Evolutionary conservation across 2,888 invertebrate genomes (phyloP).

Genomic region (Ornithoptera alexandrae): DNA sequence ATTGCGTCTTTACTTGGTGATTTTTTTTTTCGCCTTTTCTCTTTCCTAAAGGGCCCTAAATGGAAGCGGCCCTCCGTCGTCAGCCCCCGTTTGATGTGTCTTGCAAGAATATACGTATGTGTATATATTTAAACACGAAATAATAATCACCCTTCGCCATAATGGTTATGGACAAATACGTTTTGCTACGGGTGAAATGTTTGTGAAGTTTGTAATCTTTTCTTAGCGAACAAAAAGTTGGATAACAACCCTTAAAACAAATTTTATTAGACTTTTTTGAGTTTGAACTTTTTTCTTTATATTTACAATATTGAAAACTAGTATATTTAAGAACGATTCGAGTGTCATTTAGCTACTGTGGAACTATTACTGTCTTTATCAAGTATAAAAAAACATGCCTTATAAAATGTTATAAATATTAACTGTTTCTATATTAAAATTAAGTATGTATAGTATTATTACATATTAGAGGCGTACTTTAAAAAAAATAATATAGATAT

Average conservation of each 20-base stretch:
- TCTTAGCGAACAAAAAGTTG: neutral
- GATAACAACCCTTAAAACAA: neutral
- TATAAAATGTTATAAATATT: too few relatives aligned
- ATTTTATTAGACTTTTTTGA: too few relatives aligned
- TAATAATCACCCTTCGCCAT: constrained; percentile 10
- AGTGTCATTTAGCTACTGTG: too few relatives aligned
- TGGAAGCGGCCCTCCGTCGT: constrained; percentile 44
- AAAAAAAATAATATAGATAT: too few relatives aligned
- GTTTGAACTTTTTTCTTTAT: too few relatives aligned
- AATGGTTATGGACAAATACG: constrained; percentile 7
- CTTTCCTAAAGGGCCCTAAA: constrained; percentile 49
- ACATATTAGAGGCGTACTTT: too few relatives aligned
- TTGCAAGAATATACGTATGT: constrained; percentile 47
- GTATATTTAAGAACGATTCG: too few relatives aligned
- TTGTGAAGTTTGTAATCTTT: neutral
- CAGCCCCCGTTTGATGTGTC: constrained; percentile 51
- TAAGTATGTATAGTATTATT: too few relatives aligned
- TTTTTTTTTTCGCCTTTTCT: constrained; percentile 55
- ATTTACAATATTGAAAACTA: too few relatives aligned
- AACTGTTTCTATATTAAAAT: too few relatives aligned
- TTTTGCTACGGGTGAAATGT: neutral
- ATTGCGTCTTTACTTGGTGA: constrained; percentile 72
- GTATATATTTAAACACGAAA: constrained; percentile 31
- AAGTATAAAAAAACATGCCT: too few relatives aligned
- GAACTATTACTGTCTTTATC: too few relatives aligned